Evolutionary conservation across 2,888 invertebrate genomes (phyloP).

Genomic region (Ptychoptera contaminata): DNA sequence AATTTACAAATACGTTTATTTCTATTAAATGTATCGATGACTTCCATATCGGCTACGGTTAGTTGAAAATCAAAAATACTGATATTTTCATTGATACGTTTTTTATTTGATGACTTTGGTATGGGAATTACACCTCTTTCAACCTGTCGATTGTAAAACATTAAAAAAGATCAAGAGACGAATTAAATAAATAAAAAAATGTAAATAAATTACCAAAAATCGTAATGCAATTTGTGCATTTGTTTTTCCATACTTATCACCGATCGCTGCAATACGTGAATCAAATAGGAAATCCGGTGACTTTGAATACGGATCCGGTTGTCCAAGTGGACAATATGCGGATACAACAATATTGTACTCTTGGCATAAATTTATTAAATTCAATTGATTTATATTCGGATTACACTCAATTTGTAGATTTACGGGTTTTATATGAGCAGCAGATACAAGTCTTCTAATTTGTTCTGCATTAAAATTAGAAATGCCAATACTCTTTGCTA

Average conservation of each 20-base stretch:
- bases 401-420: constrained; percentile 64
- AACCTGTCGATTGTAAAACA: constrained; percentile 46
- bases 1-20: constrained; percentile 44
- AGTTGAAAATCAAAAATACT: constrained; percentile 62
- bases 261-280: constrained; percentile 36
- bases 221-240: constrained; percentile 45
- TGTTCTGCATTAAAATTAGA: constrained; percentile 71
- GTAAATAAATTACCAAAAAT: constrained; percentile 39
- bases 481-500: constrained; percentile 47
- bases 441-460: constrained; percentile 44
- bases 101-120: constrained; percentile 66
- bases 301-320: constrained; percentile 33
- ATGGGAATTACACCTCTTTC: constrained; percentile 60
- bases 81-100: constrained; percentile 53
- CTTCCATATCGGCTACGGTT: constrained; percentile 45
- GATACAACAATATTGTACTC: constrained; percentile 49
- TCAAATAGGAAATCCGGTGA: constrained; percentile 35
- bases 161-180: constrained; percentile 40
- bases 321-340: constrained; percentile 73
- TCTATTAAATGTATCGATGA: constrained; percentile 52
- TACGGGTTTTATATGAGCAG: constrained; percentile 45
- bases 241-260: constrained; percentile 44
- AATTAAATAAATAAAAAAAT: constrained; percentile 21
- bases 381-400: constrained; percentile 58
- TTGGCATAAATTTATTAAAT: constrained; percentile 52